Base-by-base conservation (phyloP, 2,888 invertebrate species). In the Agrochola circellaris region DNA sequence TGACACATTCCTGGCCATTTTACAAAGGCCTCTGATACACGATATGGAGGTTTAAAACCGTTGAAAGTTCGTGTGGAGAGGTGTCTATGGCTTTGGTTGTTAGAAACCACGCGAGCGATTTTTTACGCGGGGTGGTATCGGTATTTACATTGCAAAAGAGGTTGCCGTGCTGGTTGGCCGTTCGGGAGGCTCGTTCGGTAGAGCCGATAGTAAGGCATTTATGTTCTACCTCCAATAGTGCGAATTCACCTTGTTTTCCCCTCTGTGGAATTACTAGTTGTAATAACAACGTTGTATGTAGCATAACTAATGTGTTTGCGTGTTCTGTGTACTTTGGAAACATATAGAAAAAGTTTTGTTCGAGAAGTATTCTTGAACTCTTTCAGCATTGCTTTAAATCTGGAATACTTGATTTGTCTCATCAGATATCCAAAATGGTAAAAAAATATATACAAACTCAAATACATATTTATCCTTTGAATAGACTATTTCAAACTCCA, bases 71-170 rank as follows among this genome's bases (percentile, higher is more conserved):
- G 38, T 56, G 56, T 67, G 30, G 26, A 62, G 38, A 54, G 71
- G 64, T 80, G 65, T 86, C 82, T 69, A 30, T 48, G 9, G 11
- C 30, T 13, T 17, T 87, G 82, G 87, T 77, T 54, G 54, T 64
- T 60, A n/a, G 62, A 15, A 76, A 74, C 84, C 78, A 86, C 73
- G 79, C 87, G 79, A 82, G 79, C 79, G 78, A 80, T 87, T 87
- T 87, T 87, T 87, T 87, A 75, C 74, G 26, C 60, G 76, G 73
- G 48, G 38, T 72, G 64, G 75, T 83, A 87, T 88, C 66, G 72
- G 79, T 70, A 88, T 88, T 89, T 89, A 89, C 88, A 89, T 83
- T 89, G 85, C 88, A 89, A 89, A 89, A 88, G 82, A 89, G 89
- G 81, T 64, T 84, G 80, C 69, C 87, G 88, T 88, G 88, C 69